Conservation (phyloP, 1,140 invertebrate species). For the Heliconius melpomene region DNA sequence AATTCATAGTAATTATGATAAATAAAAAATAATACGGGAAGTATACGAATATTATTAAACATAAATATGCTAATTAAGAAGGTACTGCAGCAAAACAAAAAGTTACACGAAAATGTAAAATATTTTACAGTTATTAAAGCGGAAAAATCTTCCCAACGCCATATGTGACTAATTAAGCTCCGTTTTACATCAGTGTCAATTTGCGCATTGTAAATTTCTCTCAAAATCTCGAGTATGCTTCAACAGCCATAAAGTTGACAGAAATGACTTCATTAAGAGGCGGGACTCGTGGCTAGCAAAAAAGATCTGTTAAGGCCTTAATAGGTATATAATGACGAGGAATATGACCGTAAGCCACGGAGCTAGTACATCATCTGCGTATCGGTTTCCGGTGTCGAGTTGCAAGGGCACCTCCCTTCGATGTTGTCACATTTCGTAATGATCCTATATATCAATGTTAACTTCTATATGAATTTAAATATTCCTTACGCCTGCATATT, state of each 20-base stretch:
- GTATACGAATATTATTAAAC: not conserved
- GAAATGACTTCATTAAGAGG: conserved; percentile 77
- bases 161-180: conserved; percentile 50
- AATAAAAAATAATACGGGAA: not conserved
- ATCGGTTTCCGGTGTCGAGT: conserved; percentile 43
- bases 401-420: conserved; percentile 35
- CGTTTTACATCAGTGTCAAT: conserved; percentile 66
- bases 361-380: conserved; percentile 64
- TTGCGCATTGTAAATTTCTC: conserved; percentile 74
- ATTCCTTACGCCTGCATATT: too few relatives aligned
- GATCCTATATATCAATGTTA: not conserved
- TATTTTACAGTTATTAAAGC: conserved; percentile 29
- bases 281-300: conserved; percentile 65
- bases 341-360: conserved; percentile 70
- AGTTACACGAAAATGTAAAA: conserved; percentile 6
- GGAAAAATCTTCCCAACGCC: conserved; percentile 38
- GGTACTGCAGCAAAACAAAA: not conserved
- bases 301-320: conserved; percentile 67
- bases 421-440: conserved; percentile 12
- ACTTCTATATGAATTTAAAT: not conserved
- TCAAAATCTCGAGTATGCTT: conserved; percentile 71
- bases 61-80: not conserved
- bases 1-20: not conserved
- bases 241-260: conserved; percentile 79
- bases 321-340: conserved; percentile 75